Conservation (phyloP, 2,113 vertebrate species). For the Polypterus senegalus region DNA sequence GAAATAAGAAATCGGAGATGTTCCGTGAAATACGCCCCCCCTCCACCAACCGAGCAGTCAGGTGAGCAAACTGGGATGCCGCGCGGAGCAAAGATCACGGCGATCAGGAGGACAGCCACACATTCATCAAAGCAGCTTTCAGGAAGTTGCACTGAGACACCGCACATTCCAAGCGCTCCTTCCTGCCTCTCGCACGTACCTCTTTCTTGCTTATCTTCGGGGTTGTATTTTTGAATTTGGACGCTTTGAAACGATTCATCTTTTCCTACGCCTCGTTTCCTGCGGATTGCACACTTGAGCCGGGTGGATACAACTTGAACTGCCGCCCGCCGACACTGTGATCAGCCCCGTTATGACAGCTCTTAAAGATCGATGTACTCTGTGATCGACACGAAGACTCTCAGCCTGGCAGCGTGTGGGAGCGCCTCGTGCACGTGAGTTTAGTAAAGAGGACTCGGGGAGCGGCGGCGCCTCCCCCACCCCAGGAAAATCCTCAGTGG, state of each 20-base stretch:
- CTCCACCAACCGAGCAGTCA: too few species aligned
- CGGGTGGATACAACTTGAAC: slow-evolving; percentile 3
- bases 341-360: slow-evolving; percentile 7
- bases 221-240: slow-evolving; percentile 80
- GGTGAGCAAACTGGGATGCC: too few species aligned
- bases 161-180: too few species aligned
- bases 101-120: too few species aligned
- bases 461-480: too few species aligned
- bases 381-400: background rate
- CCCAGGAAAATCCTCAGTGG: too few species aligned
- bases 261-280: slow-evolving; percentile 26
- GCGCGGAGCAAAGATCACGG: too few species aligned
- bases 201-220: slow-evolving; percentile 67
- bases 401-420: too few species aligned
- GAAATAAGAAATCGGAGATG: too few species aligned
- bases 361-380: background rate
- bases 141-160: background rate
- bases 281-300: slow-evolving; percentile 26
- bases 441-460: too few species aligned
- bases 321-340: background rate
- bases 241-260: slow-evolving; percentile 86
- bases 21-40: too few species aligned
- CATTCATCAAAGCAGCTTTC: background rate
- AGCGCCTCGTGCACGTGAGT: background rate
- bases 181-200: slow-evolving; percentile 42